Evolutionary conservation across 2,113 vertebrate species (phyloP).

Genomic region (Oreochromis niloticus): DNA sequence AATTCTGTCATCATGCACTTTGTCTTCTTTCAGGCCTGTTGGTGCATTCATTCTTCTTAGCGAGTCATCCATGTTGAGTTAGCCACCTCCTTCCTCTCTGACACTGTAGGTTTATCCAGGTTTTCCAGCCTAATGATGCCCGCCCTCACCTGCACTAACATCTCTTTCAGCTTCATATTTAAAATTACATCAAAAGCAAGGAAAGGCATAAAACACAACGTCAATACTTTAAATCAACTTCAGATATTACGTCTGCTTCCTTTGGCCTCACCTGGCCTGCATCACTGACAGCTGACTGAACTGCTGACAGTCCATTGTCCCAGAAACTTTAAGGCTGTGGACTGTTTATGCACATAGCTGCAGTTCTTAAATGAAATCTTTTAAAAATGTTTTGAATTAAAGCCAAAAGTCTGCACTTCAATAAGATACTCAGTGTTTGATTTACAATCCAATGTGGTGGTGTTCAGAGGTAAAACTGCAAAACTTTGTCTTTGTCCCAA

Average conservation of each 20-base stretch:
- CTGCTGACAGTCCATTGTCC: background rate
- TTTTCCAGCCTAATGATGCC: background rate
- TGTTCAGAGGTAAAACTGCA: background rate
- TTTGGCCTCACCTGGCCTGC: background rate
- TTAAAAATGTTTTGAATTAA: background rate
- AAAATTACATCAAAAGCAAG: background rate
- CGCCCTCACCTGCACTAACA: background rate
- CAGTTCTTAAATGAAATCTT: background rate
- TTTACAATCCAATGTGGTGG: background rate
- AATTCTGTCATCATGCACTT: background rate
- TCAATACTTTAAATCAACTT: background rate
- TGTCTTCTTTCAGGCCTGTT: accelerated
- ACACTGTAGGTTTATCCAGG: background rate
- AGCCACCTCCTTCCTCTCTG: background rate
- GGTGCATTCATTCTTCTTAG: background rate
- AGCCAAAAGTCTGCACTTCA: background rate
- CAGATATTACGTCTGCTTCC: accelerated
- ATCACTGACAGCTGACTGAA: background rate
- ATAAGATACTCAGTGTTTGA: background rate
- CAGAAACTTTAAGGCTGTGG: background rate
- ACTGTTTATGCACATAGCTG: background rate
- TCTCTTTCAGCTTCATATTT: background rate
- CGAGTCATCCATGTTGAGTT: background rate
- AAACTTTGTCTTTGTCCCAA: background rate
- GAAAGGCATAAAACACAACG: background rate